These are phyloP conservation scores for Nomada ferruginata DNA, from an alignment of 2,888 invertebrate genomes.

Conservation along the genomic window DNA sequence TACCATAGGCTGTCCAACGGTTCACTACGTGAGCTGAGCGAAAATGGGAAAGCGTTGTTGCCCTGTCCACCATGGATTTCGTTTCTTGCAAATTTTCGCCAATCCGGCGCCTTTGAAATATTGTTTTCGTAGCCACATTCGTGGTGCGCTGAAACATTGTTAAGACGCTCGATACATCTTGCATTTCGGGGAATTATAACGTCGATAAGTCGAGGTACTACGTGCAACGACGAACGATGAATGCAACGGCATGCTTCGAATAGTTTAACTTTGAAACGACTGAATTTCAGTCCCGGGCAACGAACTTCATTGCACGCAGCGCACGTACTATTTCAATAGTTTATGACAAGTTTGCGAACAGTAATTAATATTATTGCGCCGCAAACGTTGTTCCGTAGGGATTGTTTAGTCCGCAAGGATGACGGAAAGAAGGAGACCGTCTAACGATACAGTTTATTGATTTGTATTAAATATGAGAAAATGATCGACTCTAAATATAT, in stretches of 20 bases:
- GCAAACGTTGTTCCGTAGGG: conserved; percentile 1
- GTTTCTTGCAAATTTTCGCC: conserved; percentile 1
- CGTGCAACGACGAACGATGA: too few relatives aligned
- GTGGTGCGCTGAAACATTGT: too few relatives aligned
- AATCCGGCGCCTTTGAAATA: too few relatives aligned
- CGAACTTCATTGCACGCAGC: background rate
- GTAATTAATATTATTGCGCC: conserved; percentile 9
- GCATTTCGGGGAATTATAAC: background rate
- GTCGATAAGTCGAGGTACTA: background rate
- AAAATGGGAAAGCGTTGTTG: conserved; percentile 42
- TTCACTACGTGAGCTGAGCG: conserved; percentile 10
- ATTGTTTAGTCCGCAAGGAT: background rate
- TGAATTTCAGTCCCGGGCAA: background rate
- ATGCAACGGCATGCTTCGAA: background rate
- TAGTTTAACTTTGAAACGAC: background rate
- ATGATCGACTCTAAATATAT: too few relatives aligned
- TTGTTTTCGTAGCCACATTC: too few relatives aligned
- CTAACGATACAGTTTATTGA: background rate
- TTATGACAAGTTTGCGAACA: background rate
- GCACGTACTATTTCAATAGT: conserved; percentile 11
- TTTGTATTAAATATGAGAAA: too few relatives aligned
- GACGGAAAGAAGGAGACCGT: background rate
- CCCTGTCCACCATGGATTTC: conserved; percentile 3
- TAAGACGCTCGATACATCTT: too few relatives aligned
- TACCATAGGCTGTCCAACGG: conserved; percentile 39